These are phyloP conservation scores for Sebastes hubbsi DNA, from an alignment of 2,797 vertebrate genomes.

Conservation along the genomic window DNA sequence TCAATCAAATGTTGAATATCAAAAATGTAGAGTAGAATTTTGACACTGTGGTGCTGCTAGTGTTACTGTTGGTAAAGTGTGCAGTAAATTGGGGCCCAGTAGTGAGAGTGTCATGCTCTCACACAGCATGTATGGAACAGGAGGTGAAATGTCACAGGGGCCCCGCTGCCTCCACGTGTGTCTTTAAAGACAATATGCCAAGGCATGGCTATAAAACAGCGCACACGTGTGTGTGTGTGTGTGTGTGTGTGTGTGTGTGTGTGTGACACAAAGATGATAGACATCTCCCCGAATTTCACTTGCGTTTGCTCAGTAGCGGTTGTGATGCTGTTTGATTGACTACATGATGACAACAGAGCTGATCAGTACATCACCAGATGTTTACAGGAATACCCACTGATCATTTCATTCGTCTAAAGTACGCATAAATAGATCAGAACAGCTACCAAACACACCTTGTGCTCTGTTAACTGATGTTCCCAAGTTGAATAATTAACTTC, in stretches of 20 bases:
- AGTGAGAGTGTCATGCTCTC: background rate
- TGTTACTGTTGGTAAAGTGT: background rate
- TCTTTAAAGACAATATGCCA: background rate
- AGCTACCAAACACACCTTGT: background rate
- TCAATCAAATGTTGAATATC: background rate
- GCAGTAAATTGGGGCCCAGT: slow-evolving; percentile 13
- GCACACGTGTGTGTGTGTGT: background rate
- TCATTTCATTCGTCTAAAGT: no score
- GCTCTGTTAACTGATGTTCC: background rate
- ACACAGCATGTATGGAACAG: background rate
- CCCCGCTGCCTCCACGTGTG: slow-evolving; percentile 10
- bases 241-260: background rate
- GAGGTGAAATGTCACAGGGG: slow-evolving; percentile 22
- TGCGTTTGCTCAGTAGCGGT: background rate
- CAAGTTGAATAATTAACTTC: background rate
- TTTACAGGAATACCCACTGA: background rate
- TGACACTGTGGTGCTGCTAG: background rate
- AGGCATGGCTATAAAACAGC: slow-evolving; percentile 1
- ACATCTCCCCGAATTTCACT: background rate
- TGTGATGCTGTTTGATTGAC: background rate
- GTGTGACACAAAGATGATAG: background rate
- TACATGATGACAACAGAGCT: no score
- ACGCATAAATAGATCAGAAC: background rate
- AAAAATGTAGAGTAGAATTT: background rate
- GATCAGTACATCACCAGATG: background rate